phyloP scores from a whole-genome alignment of 2,888 invertebrate species.

The Polylopha cassiicola region DNA sequence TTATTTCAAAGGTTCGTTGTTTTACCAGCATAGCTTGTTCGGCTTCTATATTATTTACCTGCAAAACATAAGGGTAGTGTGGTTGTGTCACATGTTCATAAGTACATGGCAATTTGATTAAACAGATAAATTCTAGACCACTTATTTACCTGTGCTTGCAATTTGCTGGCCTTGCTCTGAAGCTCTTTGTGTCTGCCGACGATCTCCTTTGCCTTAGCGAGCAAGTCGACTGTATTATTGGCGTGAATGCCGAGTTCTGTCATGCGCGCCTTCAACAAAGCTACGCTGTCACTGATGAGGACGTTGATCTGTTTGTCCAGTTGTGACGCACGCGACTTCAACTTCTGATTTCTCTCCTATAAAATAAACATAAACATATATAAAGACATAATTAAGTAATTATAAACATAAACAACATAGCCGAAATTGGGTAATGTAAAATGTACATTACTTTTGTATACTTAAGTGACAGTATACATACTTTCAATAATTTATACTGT shows the following conservation, averaged over 20 bases:
- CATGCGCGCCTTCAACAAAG: constrained; percentile 91
- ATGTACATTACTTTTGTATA: too few relatives aligned
- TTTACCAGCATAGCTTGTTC: constrained; percentile 85
- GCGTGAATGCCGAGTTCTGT: constrained; percentile 94
- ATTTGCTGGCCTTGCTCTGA: constrained; percentile 90
- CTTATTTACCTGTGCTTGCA: constrained; percentile 87
- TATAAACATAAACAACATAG: neutral
- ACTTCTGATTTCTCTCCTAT: constrained; percentile 86
- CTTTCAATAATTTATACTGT: too few relatives aligned
- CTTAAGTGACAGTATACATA: too few relatives aligned
- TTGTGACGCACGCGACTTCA: constrained; percentile 91
- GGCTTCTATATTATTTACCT: constrained; percentile 82
- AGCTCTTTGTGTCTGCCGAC: constrained; percentile 94
- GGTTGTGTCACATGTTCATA: neutral
- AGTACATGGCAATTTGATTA: too few relatives aligned
- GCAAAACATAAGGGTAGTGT: constrained; percentile 26
- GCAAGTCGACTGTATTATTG: constrained; percentile 88
- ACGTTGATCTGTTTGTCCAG: constrained; percentile 95
- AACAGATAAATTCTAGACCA: constrained; percentile 1
- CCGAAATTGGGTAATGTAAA: too few relatives aligned
- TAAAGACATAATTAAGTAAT: neutral
- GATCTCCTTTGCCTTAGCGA: constrained; percentile 93
- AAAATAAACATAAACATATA: constrained; percentile 27
- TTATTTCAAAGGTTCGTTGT: constrained; percentile 85
- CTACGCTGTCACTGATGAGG: constrained; percentile 94